Evolutionary conservation across 2,888 invertebrate genomes (phyloP).

Genomic region (Scaptomyza caliginosa): DNA sequence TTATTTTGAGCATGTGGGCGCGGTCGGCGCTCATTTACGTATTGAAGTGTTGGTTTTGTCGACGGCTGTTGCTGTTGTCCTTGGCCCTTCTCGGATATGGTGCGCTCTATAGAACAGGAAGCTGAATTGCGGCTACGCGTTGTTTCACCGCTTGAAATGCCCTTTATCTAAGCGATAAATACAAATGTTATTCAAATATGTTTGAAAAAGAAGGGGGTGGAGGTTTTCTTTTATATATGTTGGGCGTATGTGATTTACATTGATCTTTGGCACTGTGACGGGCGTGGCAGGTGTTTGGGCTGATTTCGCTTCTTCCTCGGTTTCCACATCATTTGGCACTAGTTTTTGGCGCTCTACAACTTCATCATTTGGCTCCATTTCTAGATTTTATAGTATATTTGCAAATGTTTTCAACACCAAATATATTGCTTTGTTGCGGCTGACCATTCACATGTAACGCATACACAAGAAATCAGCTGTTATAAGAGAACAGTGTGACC

Average conservation of each 20-base stretch:
- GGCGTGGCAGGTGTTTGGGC: conserved; percentile 82
- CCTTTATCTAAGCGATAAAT: conserved; percentile 76
- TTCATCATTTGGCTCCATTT: conserved; percentile 84
- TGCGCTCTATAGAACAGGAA: conserved; percentile 83
- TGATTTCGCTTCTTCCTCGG: conserved; percentile 83
- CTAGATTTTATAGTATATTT: conserved; percentile 20
- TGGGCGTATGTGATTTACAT: conserved; percentile 25
- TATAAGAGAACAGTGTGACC: conserved; percentile 15
- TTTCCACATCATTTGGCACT: conserved; percentile 83
- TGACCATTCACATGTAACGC: conserved; percentile 30
- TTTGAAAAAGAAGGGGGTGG: not conserved
- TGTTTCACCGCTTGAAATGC: conserved; percentile 84
- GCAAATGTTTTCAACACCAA: conserved; percentile 18
- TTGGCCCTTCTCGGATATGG: conserved; percentile 79
- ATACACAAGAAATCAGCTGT: conserved; percentile 39
- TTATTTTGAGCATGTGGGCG: conserved; percentile 72
- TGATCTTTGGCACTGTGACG: conserved; percentile 79
- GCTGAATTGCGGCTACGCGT: conserved; percentile 84
- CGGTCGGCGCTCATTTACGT: conserved; percentile 83
- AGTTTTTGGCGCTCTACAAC: conserved; percentile 84
- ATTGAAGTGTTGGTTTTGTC: conserved; percentile 81
- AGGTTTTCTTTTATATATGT: not conserved
- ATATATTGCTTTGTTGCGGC: conserved; percentile 55
- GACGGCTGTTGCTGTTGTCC: conserved; percentile 24
- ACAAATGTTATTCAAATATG: conserved; percentile 2